Percentiles rank a stretch among this genome's conserved stretches.
Evolutionary conservation across 2,888 invertebrate genomes (phyloP).

Genomic region (Beris chalybata): DNA sequence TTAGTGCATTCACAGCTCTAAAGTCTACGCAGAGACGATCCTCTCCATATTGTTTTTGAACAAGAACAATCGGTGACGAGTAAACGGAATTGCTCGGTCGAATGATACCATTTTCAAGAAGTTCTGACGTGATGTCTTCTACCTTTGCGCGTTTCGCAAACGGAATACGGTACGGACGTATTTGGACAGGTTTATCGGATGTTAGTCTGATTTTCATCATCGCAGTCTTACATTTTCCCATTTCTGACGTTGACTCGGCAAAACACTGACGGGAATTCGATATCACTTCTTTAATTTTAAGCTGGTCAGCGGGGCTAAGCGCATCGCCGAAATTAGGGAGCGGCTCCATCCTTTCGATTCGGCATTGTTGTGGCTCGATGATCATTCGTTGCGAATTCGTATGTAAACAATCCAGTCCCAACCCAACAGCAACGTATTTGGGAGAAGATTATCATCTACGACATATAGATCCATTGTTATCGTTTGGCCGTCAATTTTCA

Average conservation of each 20-base stretch:
- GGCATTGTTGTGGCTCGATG: background rate
- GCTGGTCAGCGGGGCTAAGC: background rate
- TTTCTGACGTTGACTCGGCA: background rate
- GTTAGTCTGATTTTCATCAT: background rate
- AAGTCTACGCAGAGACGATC: constrained; percentile 44
- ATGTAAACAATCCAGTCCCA: background rate
- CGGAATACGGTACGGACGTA: constrained; percentile 1
- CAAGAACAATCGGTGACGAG: constrained; percentile 45
- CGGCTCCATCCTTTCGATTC: background rate
- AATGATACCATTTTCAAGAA: constrained; percentile 43
- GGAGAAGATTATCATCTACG: no score
- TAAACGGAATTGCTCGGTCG: constrained; percentile 44
- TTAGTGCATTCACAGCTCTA: constrained; percentile 43
- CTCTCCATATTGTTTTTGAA: constrained; percentile 44
- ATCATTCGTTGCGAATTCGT: background rate
- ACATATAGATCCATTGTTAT: no score
- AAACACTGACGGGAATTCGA: background rate
- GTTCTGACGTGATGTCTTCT: background rate
- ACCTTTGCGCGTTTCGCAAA: background rate
- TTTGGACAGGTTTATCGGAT: background rate
- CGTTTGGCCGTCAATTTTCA: no score
- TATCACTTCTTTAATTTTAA: background rate
- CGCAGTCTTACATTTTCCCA: background rate
- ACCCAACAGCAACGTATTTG: no score
- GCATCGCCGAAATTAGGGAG: background rate